These are phyloP conservation scores for Platycheirus rosarum DNA, from an alignment of 2,888 invertebrate species.

Conservation along the genomic window DNA sequence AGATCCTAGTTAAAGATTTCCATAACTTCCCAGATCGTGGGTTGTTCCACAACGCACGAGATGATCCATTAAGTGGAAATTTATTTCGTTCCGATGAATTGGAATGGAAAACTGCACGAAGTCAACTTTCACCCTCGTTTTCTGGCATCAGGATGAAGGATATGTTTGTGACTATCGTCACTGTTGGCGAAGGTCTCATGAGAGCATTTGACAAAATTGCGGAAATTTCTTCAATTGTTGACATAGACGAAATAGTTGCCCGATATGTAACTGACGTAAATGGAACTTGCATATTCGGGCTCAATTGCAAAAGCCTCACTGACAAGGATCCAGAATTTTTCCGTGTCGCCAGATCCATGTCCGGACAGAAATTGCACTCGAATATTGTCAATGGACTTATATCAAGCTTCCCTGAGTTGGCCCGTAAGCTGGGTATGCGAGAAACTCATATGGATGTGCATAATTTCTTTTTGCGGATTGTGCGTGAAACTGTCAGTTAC, in stretches of 20 bases:
- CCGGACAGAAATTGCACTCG: constrained; percentile 46
- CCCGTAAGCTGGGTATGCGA: constrained; percentile 76
- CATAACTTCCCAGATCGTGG: constrained; percentile 81
- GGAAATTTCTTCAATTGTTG: constrained; percentile 77
- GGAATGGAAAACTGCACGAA: constrained; percentile 81
- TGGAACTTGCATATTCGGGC: constrained; percentile 83
- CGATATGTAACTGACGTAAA: constrained; percentile 84
- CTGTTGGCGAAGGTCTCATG: constrained; percentile 76
- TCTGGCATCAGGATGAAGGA: constrained; percentile 76
- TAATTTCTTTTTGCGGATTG: constrained; percentile 79
- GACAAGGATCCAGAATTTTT: constrained; percentile 81
- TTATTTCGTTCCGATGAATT: constrained; percentile 80
- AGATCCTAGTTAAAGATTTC: constrained; percentile 79
- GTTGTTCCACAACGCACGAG: constrained; percentile 78
- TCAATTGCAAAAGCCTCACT: constrained; percentile 82
- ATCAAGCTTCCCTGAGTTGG: constrained; percentile 76
- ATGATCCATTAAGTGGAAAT: constrained; percentile 80
- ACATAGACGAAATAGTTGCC: constrained; percentile 81
- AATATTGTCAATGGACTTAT: constrained; percentile 73
- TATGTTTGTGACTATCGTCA: constrained; percentile 76
- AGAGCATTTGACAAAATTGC: constrained; percentile 21
- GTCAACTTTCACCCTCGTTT: constrained; percentile 80
- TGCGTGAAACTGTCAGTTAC: constrained; percentile 80
- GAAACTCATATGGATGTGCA: constrained; percentile 76
- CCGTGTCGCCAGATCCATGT: constrained; percentile 55